These are phyloP conservation scores for Cotesia congregata DNA, from an alignment of 2,888 invertebrate genomes.

Conservation along the genomic window DNA sequence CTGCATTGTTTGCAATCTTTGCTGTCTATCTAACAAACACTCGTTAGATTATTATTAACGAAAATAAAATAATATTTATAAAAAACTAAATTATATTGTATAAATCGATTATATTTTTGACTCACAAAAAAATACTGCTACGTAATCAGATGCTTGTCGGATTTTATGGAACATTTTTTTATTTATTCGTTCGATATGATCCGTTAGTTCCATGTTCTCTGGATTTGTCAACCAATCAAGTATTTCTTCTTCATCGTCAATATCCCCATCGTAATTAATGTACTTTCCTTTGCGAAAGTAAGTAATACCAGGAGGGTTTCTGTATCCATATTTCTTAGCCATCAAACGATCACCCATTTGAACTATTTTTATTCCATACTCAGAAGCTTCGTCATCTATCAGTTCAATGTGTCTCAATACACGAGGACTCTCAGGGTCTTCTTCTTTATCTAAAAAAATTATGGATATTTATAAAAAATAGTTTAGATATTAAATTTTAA, in stretches of 20 bases:
- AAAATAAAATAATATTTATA: not conserved
- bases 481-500: conserved; percentile 7
- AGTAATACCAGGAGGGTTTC: conserved; percentile 91
- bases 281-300: conserved; percentile 91
- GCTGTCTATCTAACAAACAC: conserved; percentile 80
- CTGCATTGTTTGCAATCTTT: conserved; percentile 96
- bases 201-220: conserved; percentile 93
- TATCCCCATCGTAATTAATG: conserved; percentile 93
- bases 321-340: conserved; percentile 93
- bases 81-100: conserved; percentile 9
- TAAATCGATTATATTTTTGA: conserved; percentile 54
- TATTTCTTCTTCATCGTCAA: conserved; percentile 90
- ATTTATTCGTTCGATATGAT: conserved; percentile 93
- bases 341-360: conserved; percentile 90
- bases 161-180: conserved; percentile 94
- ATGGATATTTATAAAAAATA: conserved; percentile 15
- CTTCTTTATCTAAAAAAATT: conserved; percentile 79
- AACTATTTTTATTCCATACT: conserved; percentile 92
- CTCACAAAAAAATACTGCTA: conserved; percentile 95
- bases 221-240: conserved; percentile 94
- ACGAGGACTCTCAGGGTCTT: conserved; percentile 84
- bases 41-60: conserved; percentile 26
- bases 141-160: conserved; percentile 88
- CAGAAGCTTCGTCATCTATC: conserved; percentile 92
- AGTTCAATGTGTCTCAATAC: conserved; percentile 88